Percentiles rank a stretch among this genome's conserved stretches.
These are phyloP conservation scores for Aphidius colemani DNA, from an alignment of 2,888 invertebrate genomes.

Conservation along the genomic window DNA sequence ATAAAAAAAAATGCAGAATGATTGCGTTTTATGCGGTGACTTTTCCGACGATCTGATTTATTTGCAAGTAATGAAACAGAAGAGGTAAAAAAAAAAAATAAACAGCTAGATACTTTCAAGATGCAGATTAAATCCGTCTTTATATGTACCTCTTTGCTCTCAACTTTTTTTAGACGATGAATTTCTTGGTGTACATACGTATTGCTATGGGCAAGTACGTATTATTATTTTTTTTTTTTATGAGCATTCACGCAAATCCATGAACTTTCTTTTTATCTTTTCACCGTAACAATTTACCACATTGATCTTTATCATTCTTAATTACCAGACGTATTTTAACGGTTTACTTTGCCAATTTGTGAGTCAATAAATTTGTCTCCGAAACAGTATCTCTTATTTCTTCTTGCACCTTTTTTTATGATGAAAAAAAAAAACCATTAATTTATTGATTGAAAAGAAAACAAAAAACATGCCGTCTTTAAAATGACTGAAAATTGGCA, in stretches of 20 bases:
- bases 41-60: slow-evolving; percentile 39
- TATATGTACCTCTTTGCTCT: neutral
- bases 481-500: too few species aligned
- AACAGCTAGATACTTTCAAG: slow-evolving; percentile 21
- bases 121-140: slow-evolving; percentile 35
- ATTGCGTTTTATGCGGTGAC: slow-evolving; percentile 21
- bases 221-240: too few species aligned
- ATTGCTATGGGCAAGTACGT: too few species aligned
- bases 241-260: neutral
- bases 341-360: slow-evolving; percentile 30
- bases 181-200: too few species aligned
- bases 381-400: slow-evolving; percentile 8
- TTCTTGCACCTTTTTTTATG: neutral
- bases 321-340: slow-evolving; percentile 46
- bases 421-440: slow-evolving; percentile 1
- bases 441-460: neutral
- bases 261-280: slow-evolving; percentile 15
- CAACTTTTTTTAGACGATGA: neutral
- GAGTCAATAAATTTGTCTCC: slow-evolving; percentile 29
- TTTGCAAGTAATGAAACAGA: slow-evolving; percentile 24
- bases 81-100: slow-evolving; percentile 26
- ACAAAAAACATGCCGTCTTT: neutral
- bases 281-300: slow-evolving; percentile 43
- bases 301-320: slow-evolving; percentile 54
- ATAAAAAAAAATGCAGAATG: neutral